These are phyloP conservation scores for Gastracanthus pulcherrimus DNA, from an alignment of 2,888 invertebrate species.

Conservation along the genomic window DNA sequence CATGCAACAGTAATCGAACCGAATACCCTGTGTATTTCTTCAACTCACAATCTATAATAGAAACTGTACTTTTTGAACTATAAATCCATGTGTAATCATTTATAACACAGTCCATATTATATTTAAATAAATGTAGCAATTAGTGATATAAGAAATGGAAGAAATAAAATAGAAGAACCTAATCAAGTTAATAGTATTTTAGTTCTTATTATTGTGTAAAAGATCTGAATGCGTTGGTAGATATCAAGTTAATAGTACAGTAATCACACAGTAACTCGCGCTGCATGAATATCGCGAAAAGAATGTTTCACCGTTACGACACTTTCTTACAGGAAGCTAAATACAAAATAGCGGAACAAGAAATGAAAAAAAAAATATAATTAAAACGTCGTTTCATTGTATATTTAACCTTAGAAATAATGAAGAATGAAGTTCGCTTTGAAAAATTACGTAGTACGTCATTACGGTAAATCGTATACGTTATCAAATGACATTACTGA, in stretches of 20 bases:
- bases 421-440: background rate
- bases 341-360: conserved; percentile 24
- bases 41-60: too few species aligned
- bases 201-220: conserved; percentile 16
- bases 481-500: conserved; percentile 1
- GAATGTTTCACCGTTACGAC: conserved; percentile 47
- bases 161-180: background rate
- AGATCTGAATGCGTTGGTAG: conserved; percentile 37
- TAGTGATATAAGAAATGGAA: too few species aligned
- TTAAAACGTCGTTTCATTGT: conserved; percentile 26
- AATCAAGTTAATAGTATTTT: background rate
- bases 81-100: too few species aligned
- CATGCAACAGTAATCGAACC: too few species aligned
- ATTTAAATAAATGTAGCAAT: too few species aligned
- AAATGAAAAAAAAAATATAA: conserved; percentile 18
- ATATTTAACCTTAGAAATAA: conserved; percentile 2
- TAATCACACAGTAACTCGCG: conserved; percentile 12
- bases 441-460: conserved; percentile 14
- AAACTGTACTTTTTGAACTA: too few species aligned
- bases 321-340: conserved; percentile 42
- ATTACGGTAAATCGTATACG: conserved; percentile 25
- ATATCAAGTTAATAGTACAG: too few species aligned
- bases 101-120: too few species aligned
- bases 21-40: too few species aligned
- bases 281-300: conserved; percentile 26